phyloP scores from a whole-genome alignment of 2,113 vertebrate species.

The Neotragus pygmaeus region DNA sequence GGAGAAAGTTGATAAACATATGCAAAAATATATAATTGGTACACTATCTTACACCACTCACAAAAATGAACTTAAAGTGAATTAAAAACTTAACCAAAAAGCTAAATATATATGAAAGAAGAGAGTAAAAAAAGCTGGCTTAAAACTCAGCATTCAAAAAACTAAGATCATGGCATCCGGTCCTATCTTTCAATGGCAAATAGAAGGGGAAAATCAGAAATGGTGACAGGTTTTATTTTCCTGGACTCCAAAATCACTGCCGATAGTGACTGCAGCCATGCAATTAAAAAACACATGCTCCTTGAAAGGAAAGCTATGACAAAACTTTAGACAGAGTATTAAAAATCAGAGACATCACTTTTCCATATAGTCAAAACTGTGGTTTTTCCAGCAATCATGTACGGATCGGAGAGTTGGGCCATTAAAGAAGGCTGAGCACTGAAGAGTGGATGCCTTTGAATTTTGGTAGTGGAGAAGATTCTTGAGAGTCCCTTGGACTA shows the following conservation, averaged over 20 bases:
- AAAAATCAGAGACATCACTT: neutral
- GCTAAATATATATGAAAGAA: neutral
- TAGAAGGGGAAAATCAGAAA: neutral
- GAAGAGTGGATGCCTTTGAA: neutral
- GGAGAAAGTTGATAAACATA: neutral
- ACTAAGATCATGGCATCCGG: neutral
- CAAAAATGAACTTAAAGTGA: neutral
- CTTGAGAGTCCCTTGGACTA: neutral
- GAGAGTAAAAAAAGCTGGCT: neutral
- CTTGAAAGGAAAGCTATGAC: neutral
- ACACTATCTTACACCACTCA: neutral
- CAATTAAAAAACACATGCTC: neutral
- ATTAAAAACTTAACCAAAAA: neutral
- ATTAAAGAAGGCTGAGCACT: neutral
- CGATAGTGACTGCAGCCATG: neutral
- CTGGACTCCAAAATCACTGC: neutral
- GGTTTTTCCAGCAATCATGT: neutral
- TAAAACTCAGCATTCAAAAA: neutral
- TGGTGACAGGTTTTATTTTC: accelerated
- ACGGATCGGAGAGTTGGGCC: neutral
- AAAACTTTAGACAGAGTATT: neutral
- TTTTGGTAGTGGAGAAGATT: neutral
- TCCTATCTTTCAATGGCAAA: neutral
- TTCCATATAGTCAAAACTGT: neutral
- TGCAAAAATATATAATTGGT: neutral